These are phyloP conservation scores for Morinoia aosen DNA, from an alignment of 2,888 invertebrate species.

Conservation along the genomic window DNA sequence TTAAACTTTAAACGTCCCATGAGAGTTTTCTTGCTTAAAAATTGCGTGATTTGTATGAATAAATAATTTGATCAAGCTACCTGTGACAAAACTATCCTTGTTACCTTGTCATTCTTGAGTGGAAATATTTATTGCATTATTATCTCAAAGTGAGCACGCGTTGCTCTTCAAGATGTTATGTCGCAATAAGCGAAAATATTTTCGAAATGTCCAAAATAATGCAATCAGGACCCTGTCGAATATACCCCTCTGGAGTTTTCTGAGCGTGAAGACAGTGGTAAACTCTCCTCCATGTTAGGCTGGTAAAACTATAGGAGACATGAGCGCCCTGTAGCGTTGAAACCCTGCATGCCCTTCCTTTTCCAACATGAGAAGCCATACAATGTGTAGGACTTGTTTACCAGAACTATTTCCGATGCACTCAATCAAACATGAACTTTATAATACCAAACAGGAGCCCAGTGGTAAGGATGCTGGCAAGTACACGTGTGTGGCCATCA, in stretches of 20 bases:
- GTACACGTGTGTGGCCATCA: slow-evolving; percentile 75
- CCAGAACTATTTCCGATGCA: not conserved
- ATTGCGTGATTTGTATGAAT: not conserved
- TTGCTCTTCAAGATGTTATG: not conserved
- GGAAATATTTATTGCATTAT: not conserved
- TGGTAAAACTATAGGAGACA: not conserved
- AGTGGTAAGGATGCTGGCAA: slow-evolving; percentile 74
- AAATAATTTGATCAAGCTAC: not conserved
- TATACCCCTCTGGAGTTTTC: not conserved
- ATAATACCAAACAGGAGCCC: slow-evolving; percentile 72
- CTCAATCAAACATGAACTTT: slow-evolving; percentile 39
- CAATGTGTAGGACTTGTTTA: not conserved
- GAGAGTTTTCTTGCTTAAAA: not conserved
- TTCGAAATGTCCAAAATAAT: not conserved
- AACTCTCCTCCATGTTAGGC: not conserved
- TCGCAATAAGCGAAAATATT: not conserved
- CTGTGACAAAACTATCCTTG: not conserved
- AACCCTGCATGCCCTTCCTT: not conserved
- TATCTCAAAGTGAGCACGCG: not conserved
- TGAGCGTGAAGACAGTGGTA: not conserved
- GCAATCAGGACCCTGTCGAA: not conserved
- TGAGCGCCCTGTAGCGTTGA: not conserved
- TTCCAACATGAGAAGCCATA: not conserved
- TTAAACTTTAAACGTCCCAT: not conserved
- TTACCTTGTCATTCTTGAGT: not conserved